Evolutionary conservation across 1,140 invertebrate species (phyloP).

Genomic region (Venturia canescens): DNA sequence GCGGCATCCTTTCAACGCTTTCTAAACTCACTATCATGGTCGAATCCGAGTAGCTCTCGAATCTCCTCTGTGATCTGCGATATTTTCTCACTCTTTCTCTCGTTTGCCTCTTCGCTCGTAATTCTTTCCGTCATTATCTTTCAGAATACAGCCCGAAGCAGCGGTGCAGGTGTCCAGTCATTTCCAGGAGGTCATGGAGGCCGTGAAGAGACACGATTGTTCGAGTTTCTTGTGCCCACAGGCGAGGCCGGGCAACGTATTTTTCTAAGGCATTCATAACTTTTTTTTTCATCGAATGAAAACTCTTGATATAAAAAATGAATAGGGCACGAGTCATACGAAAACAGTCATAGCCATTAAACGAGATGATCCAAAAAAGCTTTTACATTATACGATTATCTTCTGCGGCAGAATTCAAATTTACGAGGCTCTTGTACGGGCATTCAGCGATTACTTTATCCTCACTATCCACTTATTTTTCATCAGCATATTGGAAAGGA

Average conservation of each 20-base stretch:
- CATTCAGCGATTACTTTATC: slow-evolving; percentile 39
- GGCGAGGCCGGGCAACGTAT: slow-evolving; percentile 63
- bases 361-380: slow-evolving; percentile 3
- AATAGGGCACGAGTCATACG: not conserved
- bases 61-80: slow-evolving; percentile 15
- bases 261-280: slow-evolving; percentile 53
- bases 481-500: slow-evolving; percentile 1
- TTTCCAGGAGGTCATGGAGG: slow-evolving; percentile 80
- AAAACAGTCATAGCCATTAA: slow-evolving; percentile 37
- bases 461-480: slow-evolving; percentile 25
- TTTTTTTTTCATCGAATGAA: not conserved
- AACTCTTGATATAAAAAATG: slow-evolving; percentile 3
- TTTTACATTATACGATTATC: not conserved
- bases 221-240: slow-evolving; percentile 77
- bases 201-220: slow-evolving; percentile 79
- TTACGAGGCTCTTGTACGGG: slow-evolving; percentile 50
- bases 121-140: slow-evolving; percentile 60
- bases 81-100: not conserved
- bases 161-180: slow-evolving; percentile 76
- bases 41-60: slow-evolving; percentile 1
- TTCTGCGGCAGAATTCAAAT: slow-evolving; percentile 20
- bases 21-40: slow-evolving; percentile 39
- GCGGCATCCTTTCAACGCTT: slow-evolving; percentile 51
- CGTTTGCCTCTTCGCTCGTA: slow-evolving; percentile 17
- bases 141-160: slow-evolving; percentile 78